Evolutionary conservation across 2,888 invertebrate species (phyloP), one percentile per base, ranked within the genome.

Genomic region (Cryptus armator): DNA sequence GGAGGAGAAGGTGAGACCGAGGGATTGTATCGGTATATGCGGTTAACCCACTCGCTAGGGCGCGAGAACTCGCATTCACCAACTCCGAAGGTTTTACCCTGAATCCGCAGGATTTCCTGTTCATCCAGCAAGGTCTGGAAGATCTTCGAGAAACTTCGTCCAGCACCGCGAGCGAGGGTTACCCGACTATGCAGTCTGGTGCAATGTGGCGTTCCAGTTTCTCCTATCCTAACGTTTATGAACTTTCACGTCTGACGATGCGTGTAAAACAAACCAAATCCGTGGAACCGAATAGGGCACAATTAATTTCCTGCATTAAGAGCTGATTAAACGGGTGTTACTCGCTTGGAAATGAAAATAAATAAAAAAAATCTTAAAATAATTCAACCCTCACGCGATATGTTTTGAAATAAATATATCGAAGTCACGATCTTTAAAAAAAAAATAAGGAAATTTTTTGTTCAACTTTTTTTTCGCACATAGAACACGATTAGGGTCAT

Each of bases 81-180:
- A 81, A 81, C 81, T 72, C 51, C 72, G 32, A 64, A 68, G 56
- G 81, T 72, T 77, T 81, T 68, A 72, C 72, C 64, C 53, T 37
- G 72, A 67, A 81, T 81, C 76, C 74, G 64, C 62, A 62, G 81
- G 81, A 84, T 84, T 81, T 81, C 68, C 77, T 37, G 84, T 80
- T 81, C 67, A 81, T 71, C 81, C 68, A 53, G 53, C 51, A 51
- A 53, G 19, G 53, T 51, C 68, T 81, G 46, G 32, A 68, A 67
- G 72, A 77, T 81, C 68, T 77, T 68, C 24, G 72, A 62, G 72
- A 68, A 81, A 77, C 77, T 81, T 84, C 44, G 84, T 71, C 37
- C 24, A 12, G n/a, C 48, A 24, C 51, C 67, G 56, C 12, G n/a
- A 12, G 76, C 16, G 43, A 53, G 46, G 70, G n/a, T 72, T 48